These are phyloP conservation scores for Argyresthia albistria DNA, from an alignment of 2,888 invertebrate genomes.

Conservation along the genomic window DNA sequence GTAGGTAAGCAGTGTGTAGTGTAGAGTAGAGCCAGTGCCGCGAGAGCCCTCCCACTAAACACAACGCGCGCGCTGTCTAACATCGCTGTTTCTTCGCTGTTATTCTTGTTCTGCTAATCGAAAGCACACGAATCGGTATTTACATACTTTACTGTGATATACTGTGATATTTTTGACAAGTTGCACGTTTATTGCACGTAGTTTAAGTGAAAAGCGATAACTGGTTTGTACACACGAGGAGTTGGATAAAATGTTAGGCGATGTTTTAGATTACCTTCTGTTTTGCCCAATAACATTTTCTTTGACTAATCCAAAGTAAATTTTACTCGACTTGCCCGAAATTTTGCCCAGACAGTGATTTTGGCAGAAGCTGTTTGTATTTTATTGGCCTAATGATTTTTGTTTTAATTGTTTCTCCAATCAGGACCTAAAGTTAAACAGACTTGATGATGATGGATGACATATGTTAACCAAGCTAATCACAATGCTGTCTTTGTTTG, in stretches of 20 bases:
- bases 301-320: too few species aligned
- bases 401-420: too few species aligned
- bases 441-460: too few species aligned
- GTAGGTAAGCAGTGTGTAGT: not conserved
- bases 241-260: slow-evolving; percentile 1
- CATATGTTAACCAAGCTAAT: too few species aligned
- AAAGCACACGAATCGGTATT: not conserved
- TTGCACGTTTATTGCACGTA: not conserved
- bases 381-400: too few species aligned
- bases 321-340: too few species aligned
- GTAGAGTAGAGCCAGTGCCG: slow-evolving; percentile 36
- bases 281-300: not conserved
- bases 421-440: too few species aligned
- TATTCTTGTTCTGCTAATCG: not conserved
- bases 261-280: not conserved
- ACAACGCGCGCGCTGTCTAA: slow-evolving; percentile 38
- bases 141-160: not conserved
- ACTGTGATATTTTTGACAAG: not conserved
- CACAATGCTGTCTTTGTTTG: too few species aligned
- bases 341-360: too few species aligned
- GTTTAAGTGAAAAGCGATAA: not conserved
- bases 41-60: slow-evolving; percentile 54
- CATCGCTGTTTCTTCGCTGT: slow-evolving; percentile 4
- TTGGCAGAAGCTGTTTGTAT: too few species aligned
- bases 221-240: not conserved